Conservation (phyloP, 1,140 invertebrate species). For the Tribolium castaneum region DNA sequence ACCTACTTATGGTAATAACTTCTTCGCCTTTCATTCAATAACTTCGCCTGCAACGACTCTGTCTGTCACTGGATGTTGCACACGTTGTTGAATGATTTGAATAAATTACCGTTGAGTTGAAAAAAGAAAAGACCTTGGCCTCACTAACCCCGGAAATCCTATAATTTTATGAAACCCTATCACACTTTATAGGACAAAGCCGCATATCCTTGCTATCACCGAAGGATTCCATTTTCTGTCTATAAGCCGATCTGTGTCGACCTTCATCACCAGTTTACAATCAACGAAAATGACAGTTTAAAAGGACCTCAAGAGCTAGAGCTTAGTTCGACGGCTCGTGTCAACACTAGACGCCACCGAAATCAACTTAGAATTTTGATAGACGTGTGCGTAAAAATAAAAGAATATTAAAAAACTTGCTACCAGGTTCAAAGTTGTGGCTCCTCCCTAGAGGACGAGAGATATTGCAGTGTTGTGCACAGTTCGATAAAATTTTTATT, state of each 20-base stretch:
- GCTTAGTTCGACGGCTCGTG: not conserved
- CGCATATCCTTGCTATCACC: not conserved
- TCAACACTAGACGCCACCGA: not conserved
- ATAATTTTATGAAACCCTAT: conserved; percentile 28
- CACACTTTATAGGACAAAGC: not conserved
- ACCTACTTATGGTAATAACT: not conserved
- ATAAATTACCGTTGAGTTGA: not conserved
- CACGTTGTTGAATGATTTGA: conserved; percentile 18
- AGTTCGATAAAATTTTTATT: not conserved
- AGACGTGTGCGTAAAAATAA: not conserved
- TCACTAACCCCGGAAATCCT: not conserved
- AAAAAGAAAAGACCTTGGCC: not conserved
- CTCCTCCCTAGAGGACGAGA: not conserved
- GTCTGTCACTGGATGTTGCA: not conserved
- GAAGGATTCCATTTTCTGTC: no score
- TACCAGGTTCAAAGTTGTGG: not conserved
- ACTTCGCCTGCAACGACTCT: not conserved
- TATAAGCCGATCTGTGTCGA: conserved; percentile 3
- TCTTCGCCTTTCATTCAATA: not conserved
- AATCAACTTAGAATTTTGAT: not conserved
- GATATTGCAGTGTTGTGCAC: not conserved
- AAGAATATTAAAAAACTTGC: conserved; percentile 21
- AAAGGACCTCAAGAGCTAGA: not conserved
- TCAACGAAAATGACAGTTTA: conserved; percentile 25
- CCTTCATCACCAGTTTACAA: conserved; percentile 8